Base-by-base conservation (phyloP, 2,888 invertebrate species). In the Notodonta ziczac region DNA sequence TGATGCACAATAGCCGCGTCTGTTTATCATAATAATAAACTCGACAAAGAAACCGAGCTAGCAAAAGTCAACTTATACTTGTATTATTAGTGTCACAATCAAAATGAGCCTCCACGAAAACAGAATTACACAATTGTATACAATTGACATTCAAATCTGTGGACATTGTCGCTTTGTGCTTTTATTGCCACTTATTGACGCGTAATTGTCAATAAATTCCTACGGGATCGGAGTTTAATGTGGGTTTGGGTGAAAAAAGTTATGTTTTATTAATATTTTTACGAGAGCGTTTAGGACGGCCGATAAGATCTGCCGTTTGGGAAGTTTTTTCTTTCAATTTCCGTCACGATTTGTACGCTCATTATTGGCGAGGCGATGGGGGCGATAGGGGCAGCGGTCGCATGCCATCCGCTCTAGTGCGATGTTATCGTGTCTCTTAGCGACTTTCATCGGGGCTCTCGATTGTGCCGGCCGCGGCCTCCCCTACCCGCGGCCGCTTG, bases 201-300 rank as follows among this genome's bases (percentile, higher is more conserved):
- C 89, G 90, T 93, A 93, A 93, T 93, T 93, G 93, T 91, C 93
- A 92, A 93, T 93, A 93, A 93, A 93, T 93, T 92, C 84, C 91
- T 91, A 91, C 89, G 91, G 93, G 93, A 92, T 89, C 86, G 87
- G 86, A 89, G 85, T 89, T 92, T 91, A 93, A 93, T 93, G 93
- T 93, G 93, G 93, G 93, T 93, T 93, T 93, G 91, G 89, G 93
- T 91, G 89, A 77, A 91, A 93, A 93, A 93, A 92, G 91, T 93
- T 92, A 91, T 92, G 90, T 93, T 93, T 93, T 93, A 93, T 93
- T 93, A 93, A 93, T 93, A 93, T 93, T 93, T 92, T 93, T 93
- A 93, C 92, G 92, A 92, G 93, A 93, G 83, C 92, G 90, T 93
- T 93, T 93, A 93, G 91, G 86, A 82, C 74, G 81, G 76, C 62